Percentiles rank a stretch among this genome's conserved stretches.
phyloP scores from a whole-genome alignment of 2,113 vertebrate genomes.

The Phrynocephalus versicolor region DNA sequence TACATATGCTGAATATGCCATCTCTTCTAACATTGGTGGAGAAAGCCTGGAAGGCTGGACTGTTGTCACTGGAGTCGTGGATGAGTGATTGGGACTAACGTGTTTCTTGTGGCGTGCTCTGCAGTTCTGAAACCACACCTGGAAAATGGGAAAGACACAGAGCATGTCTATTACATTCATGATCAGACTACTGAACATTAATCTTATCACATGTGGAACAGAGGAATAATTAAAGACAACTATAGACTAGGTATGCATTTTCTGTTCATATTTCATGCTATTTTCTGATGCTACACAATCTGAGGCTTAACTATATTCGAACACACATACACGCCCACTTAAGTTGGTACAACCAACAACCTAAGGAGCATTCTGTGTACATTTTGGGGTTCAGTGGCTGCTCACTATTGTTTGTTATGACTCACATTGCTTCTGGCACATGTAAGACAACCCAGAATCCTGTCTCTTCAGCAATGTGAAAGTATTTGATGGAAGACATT shows the following conservation, averaged over 20 bases:
- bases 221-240: neutral
- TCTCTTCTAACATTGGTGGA: constrained; percentile 87
- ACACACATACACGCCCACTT: neutral
- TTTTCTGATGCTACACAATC: neutral
- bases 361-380: neutral
- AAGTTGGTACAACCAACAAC: neutral
- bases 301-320: neutral
- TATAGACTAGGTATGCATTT: neutral
- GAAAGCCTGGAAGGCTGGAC: constrained; percentile 84
- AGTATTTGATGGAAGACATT: neutral
- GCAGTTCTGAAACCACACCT: constrained; percentile 99
- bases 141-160: constrained; percentile 17
- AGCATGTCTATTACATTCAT: neutral
- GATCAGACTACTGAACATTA: neutral
- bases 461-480: neutral
- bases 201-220: neutral
- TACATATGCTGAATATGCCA: constrained; percentile 87
- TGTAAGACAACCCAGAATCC: neutral
- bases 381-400: neutral
- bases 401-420: neutral
- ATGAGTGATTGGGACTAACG: constrained; percentile 87
- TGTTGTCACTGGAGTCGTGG: constrained; percentile 80
- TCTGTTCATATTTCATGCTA: neutral
- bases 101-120: constrained; percentile 96
- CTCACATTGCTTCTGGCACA: constrained; percentile 6